Evolutionary conservation across 2,888 invertebrate species (phyloP).

Genomic region (Tryphoninae sp.): DNA sequence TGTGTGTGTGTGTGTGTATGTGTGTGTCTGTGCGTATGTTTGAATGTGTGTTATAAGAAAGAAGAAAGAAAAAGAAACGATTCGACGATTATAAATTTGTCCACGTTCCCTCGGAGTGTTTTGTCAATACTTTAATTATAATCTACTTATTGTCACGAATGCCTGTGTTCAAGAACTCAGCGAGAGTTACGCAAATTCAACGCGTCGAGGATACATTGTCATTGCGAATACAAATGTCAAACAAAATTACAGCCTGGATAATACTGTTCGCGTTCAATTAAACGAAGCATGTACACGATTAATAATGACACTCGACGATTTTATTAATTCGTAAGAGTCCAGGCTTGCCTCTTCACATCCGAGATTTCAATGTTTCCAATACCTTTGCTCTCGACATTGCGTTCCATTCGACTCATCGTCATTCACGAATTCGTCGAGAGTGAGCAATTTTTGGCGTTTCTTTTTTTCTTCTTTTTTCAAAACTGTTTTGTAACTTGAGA

Average conservation of each 20-base stretch:
- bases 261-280: too few species aligned
- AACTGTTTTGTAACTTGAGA: conserved; percentile 12
- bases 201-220: too few species aligned
- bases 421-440: background rate
- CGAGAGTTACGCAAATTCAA: too few species aligned
- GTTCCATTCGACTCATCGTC: background rate
- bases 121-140: conserved; percentile 15
- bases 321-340: too few species aligned
- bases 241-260: too few species aligned
- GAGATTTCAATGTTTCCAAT: conserved; percentile 14
- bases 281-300: too few species aligned
- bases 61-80: conserved; percentile 32
- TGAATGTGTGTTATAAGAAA: background rate
- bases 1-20: background rate
- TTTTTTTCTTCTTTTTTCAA: conserved; percentile 14
- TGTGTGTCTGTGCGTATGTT: background rate
- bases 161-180: background rate
- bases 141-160: conserved; percentile 24
- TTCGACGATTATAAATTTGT: conserved; percentile 20
- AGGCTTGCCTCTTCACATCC: conserved; percentile 18
- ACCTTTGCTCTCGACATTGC: conserved; percentile 11
- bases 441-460: background rate
- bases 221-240: too few species aligned
- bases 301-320: too few species aligned
- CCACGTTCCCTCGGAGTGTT: conserved; percentile 17